Base-by-base conservation (phyloP, 2,888 invertebrate genomes). In the Thelaira solivaga region DNA sequence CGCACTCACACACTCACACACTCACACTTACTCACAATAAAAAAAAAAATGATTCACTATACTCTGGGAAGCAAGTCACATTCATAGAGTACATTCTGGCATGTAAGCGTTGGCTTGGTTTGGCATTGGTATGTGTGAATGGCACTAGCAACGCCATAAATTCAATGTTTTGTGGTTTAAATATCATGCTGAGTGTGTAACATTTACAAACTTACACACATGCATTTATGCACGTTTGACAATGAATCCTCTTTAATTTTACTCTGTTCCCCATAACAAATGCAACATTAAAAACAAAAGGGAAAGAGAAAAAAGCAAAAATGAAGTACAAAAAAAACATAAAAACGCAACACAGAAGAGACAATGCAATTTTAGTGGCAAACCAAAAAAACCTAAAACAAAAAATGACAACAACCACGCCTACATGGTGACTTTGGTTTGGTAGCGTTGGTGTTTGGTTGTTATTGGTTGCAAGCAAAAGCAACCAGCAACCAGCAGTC, bases 161-260 rank as follows among this genome's bases (percentile, higher is more conserved):
- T 78, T 78, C 78, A 78, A 78, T 74, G 78, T 78, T 78, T 71
- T 78, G 78, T 78, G 78, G 78, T 78, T 78, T 71, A 61, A 78
- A 74, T 78, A 71, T 78, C 78, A 74, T 71, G 74, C 78, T 78
- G 78, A 74, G 78, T 78, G 47, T 45, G 68, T 65, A 39, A 62
- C 53, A 62, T 29, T 53, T 55, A 41, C 26, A 51, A 43, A 45
- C 34, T 43, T 22, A 34, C 18, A 31, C 10, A 29, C 20, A 18
- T 16, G 39, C 34, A 13, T 47, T 16, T 24, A n/a, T n/a, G 16
- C 45, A 8, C 55, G 24, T 57, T n/a, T 65, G 31, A 73, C 53
- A 75, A 57, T 68, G 55, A 62, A 47, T 55, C 45, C 34, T 24
- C 34, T 55, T 68, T 57, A 49, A 41, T 61, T 49, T 59, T n/a